These are phyloP conservation scores for Manis javanica DNA, from an alignment of 2,797 vertebrate genomes.

Conservation along the genomic window DNA sequence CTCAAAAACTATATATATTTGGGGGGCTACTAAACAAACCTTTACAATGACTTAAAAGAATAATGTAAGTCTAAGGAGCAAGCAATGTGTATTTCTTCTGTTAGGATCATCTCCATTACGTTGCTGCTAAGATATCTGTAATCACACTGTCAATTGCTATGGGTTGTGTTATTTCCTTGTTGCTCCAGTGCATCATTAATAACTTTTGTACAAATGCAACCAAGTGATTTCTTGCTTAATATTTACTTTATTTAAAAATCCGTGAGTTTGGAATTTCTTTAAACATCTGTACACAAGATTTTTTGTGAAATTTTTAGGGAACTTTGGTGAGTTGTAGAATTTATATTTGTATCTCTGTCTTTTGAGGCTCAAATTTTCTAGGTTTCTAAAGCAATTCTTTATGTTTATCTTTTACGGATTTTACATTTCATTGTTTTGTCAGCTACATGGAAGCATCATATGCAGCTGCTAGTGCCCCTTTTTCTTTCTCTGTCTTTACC, in stretches of 20 bases:
- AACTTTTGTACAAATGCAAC: not conserved
- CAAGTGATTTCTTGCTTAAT: constrained; percentile 4
- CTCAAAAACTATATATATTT: not conserved
- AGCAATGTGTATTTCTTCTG: not conserved
- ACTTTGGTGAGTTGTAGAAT: not conserved
- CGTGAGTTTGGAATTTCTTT: constrained; percentile 2
- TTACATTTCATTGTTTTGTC: not conserved
- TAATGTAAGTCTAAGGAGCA: not conserved
- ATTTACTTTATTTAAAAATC: not conserved
- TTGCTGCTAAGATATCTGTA: not conserved
- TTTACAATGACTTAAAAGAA: constrained; percentile 8
- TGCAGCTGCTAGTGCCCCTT: not conserved
- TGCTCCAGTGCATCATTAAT: not conserved
- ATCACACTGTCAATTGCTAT: not conserved
- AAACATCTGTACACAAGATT: not conserved
- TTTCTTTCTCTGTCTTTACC: not conserved
- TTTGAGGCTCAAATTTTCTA: not conserved
- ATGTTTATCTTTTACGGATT: not conserved
- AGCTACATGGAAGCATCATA: not conserved
- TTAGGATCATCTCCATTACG: not conserved
- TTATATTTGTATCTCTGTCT: not conserved
- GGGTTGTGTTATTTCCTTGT: not conserved
- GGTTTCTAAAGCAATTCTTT: constrained; percentile 10
- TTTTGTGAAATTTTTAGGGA: not conserved
- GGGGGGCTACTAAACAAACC: not conserved